These are phyloP conservation scores for Poecilia latipinna DNA, from an alignment of 2,113 vertebrate genomes.

Conservation along the genomic window DNA sequence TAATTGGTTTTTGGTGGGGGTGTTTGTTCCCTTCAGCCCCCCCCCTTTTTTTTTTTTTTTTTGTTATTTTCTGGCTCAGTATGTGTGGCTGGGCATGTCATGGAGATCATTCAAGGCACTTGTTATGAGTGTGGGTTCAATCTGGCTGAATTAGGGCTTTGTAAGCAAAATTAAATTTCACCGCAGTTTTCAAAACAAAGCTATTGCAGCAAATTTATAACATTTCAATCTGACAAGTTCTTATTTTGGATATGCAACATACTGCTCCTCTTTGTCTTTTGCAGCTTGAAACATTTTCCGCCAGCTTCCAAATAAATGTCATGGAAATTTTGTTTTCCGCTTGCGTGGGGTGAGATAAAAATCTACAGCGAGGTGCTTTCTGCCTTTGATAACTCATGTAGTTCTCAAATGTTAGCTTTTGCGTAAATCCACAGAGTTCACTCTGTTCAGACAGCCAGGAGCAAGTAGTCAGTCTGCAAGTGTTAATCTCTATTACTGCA, in stretches of 20 bases:
- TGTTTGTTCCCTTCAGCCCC: slow-evolving; percentile 35
- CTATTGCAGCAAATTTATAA: slow-evolving; percentile 38
- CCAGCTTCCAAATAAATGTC: slow-evolving; percentile 16
- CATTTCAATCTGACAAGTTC: slow-evolving; percentile 11
- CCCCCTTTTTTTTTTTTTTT: slow-evolving; percentile 46
- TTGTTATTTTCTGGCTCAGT: slow-evolving; percentile 23
- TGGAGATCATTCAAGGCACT: slow-evolving; percentile 25
- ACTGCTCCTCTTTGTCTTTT: neutral
- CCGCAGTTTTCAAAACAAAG: slow-evolving; percentile 33
- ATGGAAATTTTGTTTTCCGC: slow-evolving; percentile 27
- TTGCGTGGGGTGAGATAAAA: slow-evolving; percentile 29
- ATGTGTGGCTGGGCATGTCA: slow-evolving; percentile 34
- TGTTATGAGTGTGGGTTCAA: slow-evolving; percentile 48
- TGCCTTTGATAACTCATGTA: slow-evolving; percentile 19
- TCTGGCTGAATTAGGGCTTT: slow-evolving; percentile 35
- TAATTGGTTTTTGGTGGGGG: slow-evolving; percentile 50
- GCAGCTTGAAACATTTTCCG: neutral
- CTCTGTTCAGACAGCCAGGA: slow-evolving; percentile 39
- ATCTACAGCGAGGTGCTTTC: slow-evolving; percentile 8
- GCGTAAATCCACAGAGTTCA: slow-evolving; percentile 7
- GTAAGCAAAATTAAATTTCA: slow-evolving; percentile 34
- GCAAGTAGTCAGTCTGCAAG: slow-evolving; percentile 37
- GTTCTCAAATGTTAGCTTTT: slow-evolving; percentile 25
- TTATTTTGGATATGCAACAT: slow-evolving; percentile 18
- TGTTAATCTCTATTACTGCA: slow-evolving; percentile 42